Evolutionary conservation across 23 tunicate species (phyloP).

Genomic region (Clavelina lepadiformis): DNA sequence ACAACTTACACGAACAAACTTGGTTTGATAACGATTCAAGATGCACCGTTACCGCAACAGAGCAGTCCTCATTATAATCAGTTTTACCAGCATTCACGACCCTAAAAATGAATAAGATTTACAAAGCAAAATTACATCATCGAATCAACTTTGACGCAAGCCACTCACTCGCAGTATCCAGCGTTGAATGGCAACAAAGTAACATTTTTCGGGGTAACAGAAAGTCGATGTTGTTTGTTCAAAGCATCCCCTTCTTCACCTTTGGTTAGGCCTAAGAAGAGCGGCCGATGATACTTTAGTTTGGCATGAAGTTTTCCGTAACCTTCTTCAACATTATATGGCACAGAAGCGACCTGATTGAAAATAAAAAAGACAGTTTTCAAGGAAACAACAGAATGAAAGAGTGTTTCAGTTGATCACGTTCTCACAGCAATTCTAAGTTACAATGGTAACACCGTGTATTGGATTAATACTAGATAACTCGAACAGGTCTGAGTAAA

Average conservation of each 20-base stretch:
- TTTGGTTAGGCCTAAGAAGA: constrained; percentile 23
- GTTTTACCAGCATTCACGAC: constrained; percentile 41
- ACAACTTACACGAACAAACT: not conserved
- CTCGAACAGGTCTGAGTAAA: no score
- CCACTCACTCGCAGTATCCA: constrained; percentile 52
- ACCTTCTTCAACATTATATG: no score
- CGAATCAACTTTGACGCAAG: not conserved
- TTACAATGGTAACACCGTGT: no score
- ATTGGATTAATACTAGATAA: no score
- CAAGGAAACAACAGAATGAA: no score
- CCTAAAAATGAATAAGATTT: constrained; percentile 9
- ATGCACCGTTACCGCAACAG: constrained; percentile 33
- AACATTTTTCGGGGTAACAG: constrained; percentile 15
- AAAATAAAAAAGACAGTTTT: no score
- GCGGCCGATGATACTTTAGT: constrained; percentile 21
- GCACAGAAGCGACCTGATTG: no score
- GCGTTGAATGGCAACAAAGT: constrained; percentile 29
- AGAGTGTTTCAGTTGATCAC: no score
- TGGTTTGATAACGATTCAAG: not conserved
- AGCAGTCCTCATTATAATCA: constrained; percentile 38
- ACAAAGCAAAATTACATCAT: not conserved
- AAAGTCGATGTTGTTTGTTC: not conserved
- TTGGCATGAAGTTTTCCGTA: constrained; percentile 20
- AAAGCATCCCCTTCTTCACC: constrained; percentile 11
- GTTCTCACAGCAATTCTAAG: no score